phyloP scores from a whole-genome alignment of 2,113 vertebrate species.

The Panthera tigris region DNA sequence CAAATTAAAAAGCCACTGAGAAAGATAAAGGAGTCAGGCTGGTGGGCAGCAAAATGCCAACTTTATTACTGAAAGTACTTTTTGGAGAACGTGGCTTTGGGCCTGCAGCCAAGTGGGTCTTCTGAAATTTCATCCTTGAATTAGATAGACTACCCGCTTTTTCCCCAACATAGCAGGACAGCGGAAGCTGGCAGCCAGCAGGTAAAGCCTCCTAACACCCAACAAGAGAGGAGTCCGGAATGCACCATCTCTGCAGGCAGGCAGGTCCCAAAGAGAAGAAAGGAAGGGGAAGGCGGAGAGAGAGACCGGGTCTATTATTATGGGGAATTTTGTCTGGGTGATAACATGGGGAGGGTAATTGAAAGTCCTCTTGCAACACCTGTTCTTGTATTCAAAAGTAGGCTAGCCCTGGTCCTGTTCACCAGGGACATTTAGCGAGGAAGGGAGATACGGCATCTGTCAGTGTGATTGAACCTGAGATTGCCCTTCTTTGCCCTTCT shows the following conservation, averaged over 20 bases:
- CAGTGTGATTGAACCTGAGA: neutral
- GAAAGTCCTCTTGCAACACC: neutral
- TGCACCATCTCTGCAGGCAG: neutral
- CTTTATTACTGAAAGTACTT: neutral
- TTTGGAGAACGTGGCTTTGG: conserved; percentile 30
- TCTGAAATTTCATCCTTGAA: conserved; percentile 19
- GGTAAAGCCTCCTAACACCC: neutral
- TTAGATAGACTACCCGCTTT: neutral
- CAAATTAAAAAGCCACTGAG: neutral
- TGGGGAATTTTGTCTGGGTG: neutral
- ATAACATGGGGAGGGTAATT: neutral
- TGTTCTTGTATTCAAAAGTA: neutral
- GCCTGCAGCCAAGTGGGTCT: neutral
- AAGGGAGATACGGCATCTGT: neutral
- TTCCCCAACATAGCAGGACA: neutral
- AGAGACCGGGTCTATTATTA: neutral
- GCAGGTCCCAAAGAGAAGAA: neutral
- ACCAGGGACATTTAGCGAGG: neutral
- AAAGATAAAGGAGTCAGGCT: neutral
- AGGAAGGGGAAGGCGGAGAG: neutral
- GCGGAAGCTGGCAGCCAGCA: neutral
- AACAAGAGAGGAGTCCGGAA: neutral
- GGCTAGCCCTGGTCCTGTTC: neutral
- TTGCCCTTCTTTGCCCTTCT: neutral
- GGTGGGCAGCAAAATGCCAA: neutral